phyloP scores from a whole-genome alignment of 2,888 invertebrate species.

The Stenodema calcarata region DNA sequence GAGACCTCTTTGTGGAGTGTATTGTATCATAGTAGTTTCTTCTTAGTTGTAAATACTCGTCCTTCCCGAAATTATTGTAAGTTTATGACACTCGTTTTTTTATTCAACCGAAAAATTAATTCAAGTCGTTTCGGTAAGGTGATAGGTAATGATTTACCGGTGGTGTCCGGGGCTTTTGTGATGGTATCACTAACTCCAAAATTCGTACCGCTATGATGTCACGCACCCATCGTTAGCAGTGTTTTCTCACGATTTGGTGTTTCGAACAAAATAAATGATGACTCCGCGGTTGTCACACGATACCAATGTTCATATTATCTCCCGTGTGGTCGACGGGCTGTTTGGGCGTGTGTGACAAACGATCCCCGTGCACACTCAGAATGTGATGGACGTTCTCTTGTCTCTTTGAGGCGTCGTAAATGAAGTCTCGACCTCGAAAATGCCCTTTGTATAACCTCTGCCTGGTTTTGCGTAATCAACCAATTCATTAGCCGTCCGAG shows the following conservation, averaged over 20 bases:
- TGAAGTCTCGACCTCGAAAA: background rate
- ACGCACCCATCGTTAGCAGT: background rate
- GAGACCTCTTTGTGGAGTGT: background rate
- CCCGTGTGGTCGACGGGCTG: background rate
- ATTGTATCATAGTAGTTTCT: too few relatives aligned
- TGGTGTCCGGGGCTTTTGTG: too few relatives aligned
- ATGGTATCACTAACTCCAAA: background rate
- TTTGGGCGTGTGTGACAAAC: conserved; percentile 2
- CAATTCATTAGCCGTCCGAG: background rate
- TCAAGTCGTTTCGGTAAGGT: too few relatives aligned
- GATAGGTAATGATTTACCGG: too few relatives aligned
- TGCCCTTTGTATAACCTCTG: background rate
- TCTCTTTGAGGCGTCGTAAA: background rate
- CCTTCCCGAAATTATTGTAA: too few relatives aligned
- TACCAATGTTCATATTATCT: background rate
- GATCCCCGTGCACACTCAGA: background rate
- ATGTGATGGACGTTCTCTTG: background rate
- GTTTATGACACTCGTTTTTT: too few relatives aligned
- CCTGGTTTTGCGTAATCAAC: background rate
- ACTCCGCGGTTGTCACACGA: background rate
- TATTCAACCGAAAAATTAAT: too few relatives aligned
- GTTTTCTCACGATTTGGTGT: background rate
- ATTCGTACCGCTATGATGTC: background rate
- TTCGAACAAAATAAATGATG: background rate
- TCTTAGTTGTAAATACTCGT: too few relatives aligned